These are phyloP conservation scores for Mylabris phalerata DNA, from an alignment of 1,140 invertebrate species.

Conservation along the genomic window DNA sequence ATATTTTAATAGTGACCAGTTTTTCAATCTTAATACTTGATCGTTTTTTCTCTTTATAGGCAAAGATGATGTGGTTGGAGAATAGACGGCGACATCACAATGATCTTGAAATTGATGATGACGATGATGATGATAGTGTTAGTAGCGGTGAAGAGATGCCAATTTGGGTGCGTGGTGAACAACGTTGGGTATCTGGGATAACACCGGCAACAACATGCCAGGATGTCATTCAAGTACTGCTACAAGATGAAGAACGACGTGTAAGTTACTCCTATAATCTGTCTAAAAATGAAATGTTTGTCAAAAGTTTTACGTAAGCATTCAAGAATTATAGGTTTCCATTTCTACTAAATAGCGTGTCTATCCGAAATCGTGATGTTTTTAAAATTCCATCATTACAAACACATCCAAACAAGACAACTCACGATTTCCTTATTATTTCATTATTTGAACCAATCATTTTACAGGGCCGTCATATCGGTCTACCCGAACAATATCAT, in stretches of 20 bases:
- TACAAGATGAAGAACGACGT: slow-evolving; percentile 43
- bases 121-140: slow-evolving; percentile 37
- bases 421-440: not conserved
- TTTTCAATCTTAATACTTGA: not conserved
- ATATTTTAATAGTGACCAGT: slow-evolving; percentile 1
- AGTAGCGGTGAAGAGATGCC: slow-evolving; percentile 59
- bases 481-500: slow-evolving; percentile 46
- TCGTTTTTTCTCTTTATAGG: slow-evolving; percentile 11
- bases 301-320: too few species aligned
- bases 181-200: slow-evolving; percentile 73
- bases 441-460: not conserved
- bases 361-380: too few species aligned
- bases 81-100: slow-evolving; percentile 16
- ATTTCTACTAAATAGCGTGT: too few species aligned
- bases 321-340: too few species aligned
- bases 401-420: not conserved
- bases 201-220: slow-evolving; percentile 67
- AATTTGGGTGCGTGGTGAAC: slow-evolving; percentile 65
- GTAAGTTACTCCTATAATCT: slow-evolving; percentile 20
- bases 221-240: slow-evolving; percentile 65
- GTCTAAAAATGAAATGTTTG: too few species aligned
- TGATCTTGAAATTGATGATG: not conserved
- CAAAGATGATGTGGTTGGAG: slow-evolving; percentile 34
- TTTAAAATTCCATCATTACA: too few species aligned
- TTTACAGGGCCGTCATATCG: slow-evolving; percentile 37